Evolutionary conservation across 2,113 vertebrate genomes (phyloP).

Genomic region (Equus quagga): DNA sequence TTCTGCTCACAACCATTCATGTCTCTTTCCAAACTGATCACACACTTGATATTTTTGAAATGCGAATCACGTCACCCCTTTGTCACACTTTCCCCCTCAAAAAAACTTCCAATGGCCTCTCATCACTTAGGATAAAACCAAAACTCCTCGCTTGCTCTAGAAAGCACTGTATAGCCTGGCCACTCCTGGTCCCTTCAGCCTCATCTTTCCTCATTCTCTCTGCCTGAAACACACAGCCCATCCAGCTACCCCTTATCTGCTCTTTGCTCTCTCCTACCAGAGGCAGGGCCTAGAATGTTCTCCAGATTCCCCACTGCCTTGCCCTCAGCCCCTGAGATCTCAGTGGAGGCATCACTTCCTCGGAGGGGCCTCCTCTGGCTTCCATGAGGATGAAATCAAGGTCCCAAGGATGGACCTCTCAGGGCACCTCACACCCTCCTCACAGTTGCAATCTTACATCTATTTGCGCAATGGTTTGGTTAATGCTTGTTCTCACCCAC

Average conservation of each 20-base stretch:
- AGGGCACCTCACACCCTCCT: not conserved
- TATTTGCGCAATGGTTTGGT: not conserved
- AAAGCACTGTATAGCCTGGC: not conserved
- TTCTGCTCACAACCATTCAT: not conserved
- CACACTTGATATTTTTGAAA: not conserved
- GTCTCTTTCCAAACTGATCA: not conserved
- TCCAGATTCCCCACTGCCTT: not conserved
- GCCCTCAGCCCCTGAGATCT: not conserved
- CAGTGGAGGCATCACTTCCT: not conserved
- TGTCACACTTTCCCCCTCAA: rapidly evolving
- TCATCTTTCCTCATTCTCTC: not conserved
- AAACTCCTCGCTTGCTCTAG: not conserved
- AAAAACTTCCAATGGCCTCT: not conserved
- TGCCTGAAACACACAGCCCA: not conserved
- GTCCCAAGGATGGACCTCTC: not conserved
- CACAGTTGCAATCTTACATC: not conserved
- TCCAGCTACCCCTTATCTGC: not conserved
- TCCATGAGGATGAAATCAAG: not conserved
- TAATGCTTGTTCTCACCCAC: not conserved
- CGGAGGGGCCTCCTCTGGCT: not conserved
- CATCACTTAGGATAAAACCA: not conserved
- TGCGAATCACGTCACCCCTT: not conserved
- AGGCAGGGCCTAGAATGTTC: not conserved
- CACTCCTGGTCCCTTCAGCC: not conserved
- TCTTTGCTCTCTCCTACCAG: not conserved